Percentiles rank a stretch among this genome's conserved stretches.
phyloP scores from a whole-genome alignment of 2,797 vertebrate genomes.

The Alcedo quadribrachys region DNA sequence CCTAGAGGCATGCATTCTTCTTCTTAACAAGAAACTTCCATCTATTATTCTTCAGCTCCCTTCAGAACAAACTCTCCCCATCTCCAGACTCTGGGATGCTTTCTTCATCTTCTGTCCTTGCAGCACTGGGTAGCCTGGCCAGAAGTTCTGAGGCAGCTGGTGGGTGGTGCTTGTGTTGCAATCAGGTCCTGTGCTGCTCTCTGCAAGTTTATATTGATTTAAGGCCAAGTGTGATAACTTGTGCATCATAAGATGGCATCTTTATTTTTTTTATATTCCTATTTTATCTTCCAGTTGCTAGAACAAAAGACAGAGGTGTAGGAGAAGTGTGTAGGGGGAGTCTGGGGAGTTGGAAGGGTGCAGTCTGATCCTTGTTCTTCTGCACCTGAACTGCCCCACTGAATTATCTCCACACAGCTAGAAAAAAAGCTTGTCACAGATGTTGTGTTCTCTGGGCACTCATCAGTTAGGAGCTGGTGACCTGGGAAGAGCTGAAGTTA shows the following conservation, averaged over 20 bases:
- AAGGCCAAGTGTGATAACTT: not conserved
- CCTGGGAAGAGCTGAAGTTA: not conserved
- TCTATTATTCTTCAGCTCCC: slow-evolving; percentile 49
- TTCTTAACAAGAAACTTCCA: slow-evolving; percentile 51
- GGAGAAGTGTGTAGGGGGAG: not conserved
- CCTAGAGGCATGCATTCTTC: slow-evolving; percentile 50
- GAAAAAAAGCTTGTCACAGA: not conserved
- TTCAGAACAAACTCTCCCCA: not conserved
- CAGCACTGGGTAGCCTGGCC: not conserved
- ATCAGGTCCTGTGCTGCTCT: not conserved
- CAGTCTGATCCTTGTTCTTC: not conserved
- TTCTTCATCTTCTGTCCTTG: not conserved
- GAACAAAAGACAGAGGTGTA: not conserved
- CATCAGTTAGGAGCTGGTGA: not conserved
- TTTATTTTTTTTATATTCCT: not conserved
- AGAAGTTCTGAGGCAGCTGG: not conserved
- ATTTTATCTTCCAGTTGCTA: not conserved
- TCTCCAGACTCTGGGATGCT: slow-evolving; percentile 27
- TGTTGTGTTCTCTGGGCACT: not conserved
- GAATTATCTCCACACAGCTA: not conserved
- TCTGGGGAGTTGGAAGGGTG: not conserved
- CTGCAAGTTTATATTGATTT: not conserved
- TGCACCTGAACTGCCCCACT: not conserved
- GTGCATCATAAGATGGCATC: not conserved
- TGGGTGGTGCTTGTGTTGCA: not conserved